These are phyloP conservation scores for Bombus turneri DNA, from an alignment of 1,140 invertebrate species.

Conservation along the genomic window DNA sequence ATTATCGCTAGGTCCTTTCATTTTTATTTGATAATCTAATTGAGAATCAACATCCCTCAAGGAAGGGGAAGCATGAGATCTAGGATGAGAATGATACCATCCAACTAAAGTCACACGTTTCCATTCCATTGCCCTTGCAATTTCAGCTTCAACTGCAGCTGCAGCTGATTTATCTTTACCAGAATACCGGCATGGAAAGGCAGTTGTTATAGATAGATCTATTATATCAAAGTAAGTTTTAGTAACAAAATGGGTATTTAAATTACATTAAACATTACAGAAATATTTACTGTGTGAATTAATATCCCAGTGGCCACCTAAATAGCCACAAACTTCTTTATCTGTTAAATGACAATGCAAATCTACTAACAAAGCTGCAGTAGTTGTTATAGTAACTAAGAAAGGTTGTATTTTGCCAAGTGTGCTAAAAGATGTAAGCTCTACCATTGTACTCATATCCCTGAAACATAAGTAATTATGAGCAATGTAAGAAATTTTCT, in stretches of 20 bases:
- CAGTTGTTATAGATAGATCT: conserved; percentile 93
- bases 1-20: conserved; percentile 94
- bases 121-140: conserved; percentile 91
- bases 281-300: conserved; percentile 93
- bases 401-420: conserved; percentile 96
- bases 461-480: conserved; percentile 82
- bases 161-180: conserved; percentile 89
- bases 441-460: conserved; percentile 93
- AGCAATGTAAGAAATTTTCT: neutral
- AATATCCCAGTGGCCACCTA: conserved; percentile 97
- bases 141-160: conserved; percentile 90
- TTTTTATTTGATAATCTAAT: conserved; percentile 96
- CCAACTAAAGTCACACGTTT: conserved; percentile 92
- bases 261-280: conserved; percentile 3
- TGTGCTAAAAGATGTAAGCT: conserved; percentile 93
- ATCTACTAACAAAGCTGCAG: conserved; percentile 94
- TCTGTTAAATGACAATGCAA: conserved; percentile 96
- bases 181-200: conserved; percentile 93
- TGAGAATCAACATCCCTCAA: conserved; percentile 95
- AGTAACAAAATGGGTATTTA: neutral
- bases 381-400: conserved; percentile 93
- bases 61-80: conserved; percentile 93
- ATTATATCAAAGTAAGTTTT: conserved; percentile 60
- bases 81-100: conserved; percentile 98
- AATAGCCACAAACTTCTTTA: conserved; percentile 96